phyloP scores from a whole-genome alignment of 2,888 invertebrate species.

The Marasmarcha lunaedactyla region DNA sequence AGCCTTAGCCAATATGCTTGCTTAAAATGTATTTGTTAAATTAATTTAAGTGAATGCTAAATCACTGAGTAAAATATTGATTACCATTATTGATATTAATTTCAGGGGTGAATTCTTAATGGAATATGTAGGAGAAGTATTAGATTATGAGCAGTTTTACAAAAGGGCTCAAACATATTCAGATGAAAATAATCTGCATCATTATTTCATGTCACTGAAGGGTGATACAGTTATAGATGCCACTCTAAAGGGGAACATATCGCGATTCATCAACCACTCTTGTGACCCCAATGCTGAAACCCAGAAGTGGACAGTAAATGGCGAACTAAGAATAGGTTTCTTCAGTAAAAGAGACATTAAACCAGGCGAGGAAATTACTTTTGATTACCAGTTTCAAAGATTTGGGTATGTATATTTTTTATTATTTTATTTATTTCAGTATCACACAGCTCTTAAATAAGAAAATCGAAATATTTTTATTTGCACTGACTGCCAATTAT shows the following conservation, averaged over 20 bases:
- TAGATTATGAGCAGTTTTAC: slow-evolving; percentile 91
- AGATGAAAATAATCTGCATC: slow-evolving; percentile 89
- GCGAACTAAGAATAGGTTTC: slow-evolving; percentile 95
- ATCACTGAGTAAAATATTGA: too few species aligned
- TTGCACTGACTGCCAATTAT: too few species aligned
- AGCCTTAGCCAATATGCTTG: too few species aligned
- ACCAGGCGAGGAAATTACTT: slow-evolving; percentile 95
- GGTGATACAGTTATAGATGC: slow-evolving; percentile 93
- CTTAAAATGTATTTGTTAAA: too few species aligned
- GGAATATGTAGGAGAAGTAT: slow-evolving; percentile 98
- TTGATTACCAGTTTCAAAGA: slow-evolving; percentile 98
- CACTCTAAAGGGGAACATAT: slow-evolving; percentile 94
- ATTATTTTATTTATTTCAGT: too few species aligned
- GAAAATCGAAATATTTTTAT: too few species aligned
- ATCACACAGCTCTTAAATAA: too few species aligned
- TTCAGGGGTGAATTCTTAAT: slow-evolving; percentile 92
- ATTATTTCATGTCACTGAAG: slow-evolving; percentile 97
- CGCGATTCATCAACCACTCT: slow-evolving; percentile 98
- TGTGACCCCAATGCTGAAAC: slow-evolving; percentile 99
- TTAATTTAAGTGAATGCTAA: too few species aligned
- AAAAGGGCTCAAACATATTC: slow-evolving; percentile 90
- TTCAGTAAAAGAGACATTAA: slow-evolving; percentile 88
- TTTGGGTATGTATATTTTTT: slow-evolving; percentile 79
- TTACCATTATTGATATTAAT: background rate
- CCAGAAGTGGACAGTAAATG: slow-evolving; percentile 96